Evolutionary conservation across 2,797 vertebrate genomes (phyloP), one percentile per base, ranked within the genome.

Genomic region (Thaleichthys pacificus): DNA sequence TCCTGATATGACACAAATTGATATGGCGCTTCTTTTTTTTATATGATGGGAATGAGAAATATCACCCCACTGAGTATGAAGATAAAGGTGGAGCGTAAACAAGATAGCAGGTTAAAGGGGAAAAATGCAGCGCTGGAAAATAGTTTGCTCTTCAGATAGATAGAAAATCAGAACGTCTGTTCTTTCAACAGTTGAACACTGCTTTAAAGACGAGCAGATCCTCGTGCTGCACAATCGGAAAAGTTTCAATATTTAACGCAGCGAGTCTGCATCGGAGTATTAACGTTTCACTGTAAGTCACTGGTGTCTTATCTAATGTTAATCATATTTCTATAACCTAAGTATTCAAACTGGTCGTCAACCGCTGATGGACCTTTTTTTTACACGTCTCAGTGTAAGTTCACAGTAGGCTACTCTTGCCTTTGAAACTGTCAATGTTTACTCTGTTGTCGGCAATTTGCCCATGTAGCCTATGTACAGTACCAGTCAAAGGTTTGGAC

Each of bases 21-120:
- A 83, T 70, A 75, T 9, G 21, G 14, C 17, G 1, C 1, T 0
- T 61, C n/a, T n/a, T 73, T 65, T 68, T 74, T 72, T 76, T 47
- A 57, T 60, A 61, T 12, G 74, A 85, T 85, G 66, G 17, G 42
- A 67, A 54, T 26, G 17, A 19, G 38, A 75, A 79, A 69, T 68
- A 83, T 78, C 73, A 28, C 19, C 8, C 57, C 26, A 19, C 2
- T 54, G 57, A n/a, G 72, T 81, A 79, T 51, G 63, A 35, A 71
- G 77, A 85, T 82, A 72, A 79, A 19, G 61, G 19, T 0, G 21
- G 12, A 74, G 35, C 66, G 21, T 61, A 65, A 76, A 69, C 1
- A 32, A 63, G 17, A 47, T 47, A 61, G 21, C 21, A 42, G 21
- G 42, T 47, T 17, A 8, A 7, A 9, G 14, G 26, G 22, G 17